Evolutionary conservation across 2,888 invertebrate species (phyloP).

Genomic region (Nebria brevicollis): DNA sequence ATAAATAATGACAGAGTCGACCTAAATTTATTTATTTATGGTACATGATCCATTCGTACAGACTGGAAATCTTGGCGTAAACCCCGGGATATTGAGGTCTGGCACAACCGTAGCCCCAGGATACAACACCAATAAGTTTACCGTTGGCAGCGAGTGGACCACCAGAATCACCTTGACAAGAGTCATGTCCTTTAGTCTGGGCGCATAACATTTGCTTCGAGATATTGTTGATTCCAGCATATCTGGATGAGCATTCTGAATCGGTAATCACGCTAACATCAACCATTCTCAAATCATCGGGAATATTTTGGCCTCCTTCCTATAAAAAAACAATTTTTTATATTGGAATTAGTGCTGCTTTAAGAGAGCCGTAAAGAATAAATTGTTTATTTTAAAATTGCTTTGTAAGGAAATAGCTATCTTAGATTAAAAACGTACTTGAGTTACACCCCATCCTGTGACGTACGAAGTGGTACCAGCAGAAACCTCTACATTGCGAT

Average conservation of each 20-base stretch:
- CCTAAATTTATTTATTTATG: constrained; percentile 11
- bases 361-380: too few species aligned
- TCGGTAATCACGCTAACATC: constrained; percentile 14
- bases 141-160: constrained; percentile 30
- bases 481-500: not conserved
- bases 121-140: constrained; percentile 29
- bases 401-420: not conserved
- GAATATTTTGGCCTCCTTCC: not conserved
- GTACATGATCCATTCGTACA: constrained; percentile 18
- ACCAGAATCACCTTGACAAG: constrained; percentile 37
- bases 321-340: not conserved
- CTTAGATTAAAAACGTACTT: not conserved
- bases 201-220: constrained; percentile 26
- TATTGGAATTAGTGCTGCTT: too few species aligned
- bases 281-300: constrained; percentile 3
- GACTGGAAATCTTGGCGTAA: constrained; percentile 24
- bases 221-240: not conserved
- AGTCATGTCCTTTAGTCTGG: constrained; percentile 2
- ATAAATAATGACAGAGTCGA: not conserved
- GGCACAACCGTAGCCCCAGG: constrained; percentile 35
- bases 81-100: constrained; percentile 32
- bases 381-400: too few species aligned
- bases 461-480: constrained; percentile 4
- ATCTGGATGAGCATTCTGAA: not conserved
- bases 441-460: constrained; percentile 29